Percentiles rank a stretch among this genome's conserved stretches.
Evolutionary conservation across 2,888 invertebrate species (phyloP).

Genomic region (Tachina fera): DNA sequence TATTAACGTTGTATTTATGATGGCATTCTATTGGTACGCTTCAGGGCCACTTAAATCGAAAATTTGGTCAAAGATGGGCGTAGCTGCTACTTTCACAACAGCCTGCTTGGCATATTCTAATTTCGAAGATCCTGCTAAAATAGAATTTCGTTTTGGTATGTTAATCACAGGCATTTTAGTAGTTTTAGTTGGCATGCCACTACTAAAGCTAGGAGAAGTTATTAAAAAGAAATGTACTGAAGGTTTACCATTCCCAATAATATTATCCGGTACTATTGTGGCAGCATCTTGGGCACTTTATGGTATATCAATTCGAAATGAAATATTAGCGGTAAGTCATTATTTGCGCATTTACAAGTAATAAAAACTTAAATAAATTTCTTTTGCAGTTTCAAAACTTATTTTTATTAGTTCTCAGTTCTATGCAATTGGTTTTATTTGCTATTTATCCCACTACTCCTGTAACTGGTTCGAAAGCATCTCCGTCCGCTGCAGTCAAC

Average conservation of each 20-base stretch:
- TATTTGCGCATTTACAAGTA: neutral
- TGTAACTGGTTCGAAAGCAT: conserved; percentile 14
- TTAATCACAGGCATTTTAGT: conserved; percentile 85
- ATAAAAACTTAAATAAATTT: conserved; percentile 4
- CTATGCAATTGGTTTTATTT: conserved; percentile 87
- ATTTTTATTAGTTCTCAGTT: conserved; percentile 86
- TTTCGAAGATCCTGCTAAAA: conserved; percentile 86
- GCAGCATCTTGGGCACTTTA: conserved; percentile 80
- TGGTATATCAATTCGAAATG: conserved; percentile 80
- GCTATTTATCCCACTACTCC: conserved; percentile 87
- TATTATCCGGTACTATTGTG: conserved; percentile 92
- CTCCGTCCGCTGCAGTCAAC: conserved; percentile 78
- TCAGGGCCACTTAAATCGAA: conserved; percentile 84
- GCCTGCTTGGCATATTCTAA: conserved; percentile 86
- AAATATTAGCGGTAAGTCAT: conserved; percentile 78
- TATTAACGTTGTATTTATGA: conserved; percentile 87
- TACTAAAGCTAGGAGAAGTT: conserved; percentile 88
- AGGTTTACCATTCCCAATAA: conserved; percentile 93
- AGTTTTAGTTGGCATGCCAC: conserved; percentile 88
- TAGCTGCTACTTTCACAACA: conserved; percentile 85
- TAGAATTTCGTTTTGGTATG: conserved; percentile 89
- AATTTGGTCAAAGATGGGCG: conserved; percentile 85
- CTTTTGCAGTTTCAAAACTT: conserved; percentile 88
- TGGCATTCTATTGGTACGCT: conserved; percentile 87
- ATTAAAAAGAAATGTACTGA: conserved; percentile 92